These are phyloP conservation scores for Stichodactyla mertensii DNA, from an alignment of 64 coral and sea anemone genomes.

Conservation along the genomic window DNA sequence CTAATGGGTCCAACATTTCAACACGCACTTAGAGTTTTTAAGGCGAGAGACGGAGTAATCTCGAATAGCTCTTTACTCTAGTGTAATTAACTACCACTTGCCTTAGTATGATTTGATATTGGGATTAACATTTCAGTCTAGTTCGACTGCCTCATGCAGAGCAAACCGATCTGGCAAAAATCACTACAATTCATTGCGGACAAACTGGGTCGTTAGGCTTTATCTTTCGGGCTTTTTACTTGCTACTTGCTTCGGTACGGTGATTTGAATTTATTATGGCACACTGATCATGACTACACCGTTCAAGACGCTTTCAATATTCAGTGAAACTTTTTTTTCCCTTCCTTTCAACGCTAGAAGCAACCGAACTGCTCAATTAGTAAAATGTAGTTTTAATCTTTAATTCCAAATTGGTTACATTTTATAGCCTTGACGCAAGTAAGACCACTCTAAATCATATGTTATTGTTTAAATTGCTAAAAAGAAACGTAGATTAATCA, in stretches of 20 bases:
- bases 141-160: constrained; percentile 8
- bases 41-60: not conserved
- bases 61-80: not conserved
- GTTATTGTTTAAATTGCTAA: not conserved
- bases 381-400: not conserved
- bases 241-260: no score
- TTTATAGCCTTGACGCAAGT: not conserved
- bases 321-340: not conserved
- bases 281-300: no score
- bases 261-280: no score
- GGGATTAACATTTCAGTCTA: not conserved
- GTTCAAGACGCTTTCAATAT: not conserved
- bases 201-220: not conserved
- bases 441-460: not conserved
- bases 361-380: not conserved
- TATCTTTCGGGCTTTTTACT: not conserved
- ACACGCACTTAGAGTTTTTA: no score
- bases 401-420: constrained; percentile 1
- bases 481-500: not conserved
- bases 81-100: not conserved
- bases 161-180: not conserved
- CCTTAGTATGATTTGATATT: constrained; percentile 1
- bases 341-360: not conserved
- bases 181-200: not conserved
- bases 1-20: not conserved